phyloP scores from a whole-genome alignment of 2,888 invertebrate species.

The Sinelater perroti region DNA sequence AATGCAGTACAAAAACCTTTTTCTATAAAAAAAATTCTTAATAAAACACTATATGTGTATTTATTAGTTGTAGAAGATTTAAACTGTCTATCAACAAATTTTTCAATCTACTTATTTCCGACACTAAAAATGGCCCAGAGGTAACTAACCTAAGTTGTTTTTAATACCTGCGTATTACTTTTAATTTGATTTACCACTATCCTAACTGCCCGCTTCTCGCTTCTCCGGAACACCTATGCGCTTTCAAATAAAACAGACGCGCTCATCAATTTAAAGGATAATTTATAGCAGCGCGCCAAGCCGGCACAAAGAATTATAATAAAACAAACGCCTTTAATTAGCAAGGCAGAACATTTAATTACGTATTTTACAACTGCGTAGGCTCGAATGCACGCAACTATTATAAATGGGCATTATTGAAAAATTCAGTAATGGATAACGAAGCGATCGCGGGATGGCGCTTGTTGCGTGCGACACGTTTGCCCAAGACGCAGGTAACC shows the following conservation, averaged over 20 bases:
- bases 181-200: too few relatives aligned
- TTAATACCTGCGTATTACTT: too few relatives aligned
- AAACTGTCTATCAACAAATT: too few relatives aligned
- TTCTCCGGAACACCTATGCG: neutral
- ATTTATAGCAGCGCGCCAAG: neutral
- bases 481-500: conserved; percentile 7
- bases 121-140: too few relatives aligned
- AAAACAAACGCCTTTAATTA: neutral
- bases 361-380: conserved; percentile 1
- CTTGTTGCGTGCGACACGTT: conserved; percentile 21
- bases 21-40: too few relatives aligned
- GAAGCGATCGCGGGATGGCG: conserved; percentile 13
- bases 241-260: neutral
- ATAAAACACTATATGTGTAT: too few relatives aligned
- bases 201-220: neutral
- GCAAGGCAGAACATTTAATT: conserved; percentile 1
- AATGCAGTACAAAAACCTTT: too few relatives aligned
- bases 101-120: too few relatives aligned
- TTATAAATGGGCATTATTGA: conserved; percentile 1
- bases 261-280: neutral
- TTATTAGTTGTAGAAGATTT: too few relatives aligned
- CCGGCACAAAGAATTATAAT: neutral
- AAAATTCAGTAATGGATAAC: neutral
- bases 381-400: neutral
- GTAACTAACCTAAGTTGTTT: too few relatives aligned